A percentile compares a stretch with the other conserved stretches of the same genome.
Conservation (phyloP, 2,888 invertebrate genomes). For the Agrochola circellaris region DNA sequence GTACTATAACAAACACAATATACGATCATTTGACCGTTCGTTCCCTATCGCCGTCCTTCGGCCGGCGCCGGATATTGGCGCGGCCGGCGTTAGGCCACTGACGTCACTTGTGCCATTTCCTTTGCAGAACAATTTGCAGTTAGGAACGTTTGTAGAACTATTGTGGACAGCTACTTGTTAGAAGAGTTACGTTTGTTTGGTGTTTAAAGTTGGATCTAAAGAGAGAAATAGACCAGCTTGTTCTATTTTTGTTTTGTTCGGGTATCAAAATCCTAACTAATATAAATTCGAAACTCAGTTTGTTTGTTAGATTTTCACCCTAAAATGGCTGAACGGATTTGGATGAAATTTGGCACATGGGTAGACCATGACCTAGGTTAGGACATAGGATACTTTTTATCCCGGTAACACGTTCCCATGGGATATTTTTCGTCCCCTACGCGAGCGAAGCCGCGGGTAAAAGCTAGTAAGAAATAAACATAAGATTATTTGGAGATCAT, state of each 20-base stretch:
- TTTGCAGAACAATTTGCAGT: conserved; percentile 30
- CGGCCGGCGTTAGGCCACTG: not conserved
- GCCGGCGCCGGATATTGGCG: conserved; percentile 51
- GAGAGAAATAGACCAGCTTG: not conserved
- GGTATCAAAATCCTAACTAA: not conserved
- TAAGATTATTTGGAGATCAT: no score
- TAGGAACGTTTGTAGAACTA: not conserved
- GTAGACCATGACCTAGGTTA: no score
- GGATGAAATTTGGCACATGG: no score
- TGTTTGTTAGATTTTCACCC: no score
- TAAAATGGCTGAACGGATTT: no score
- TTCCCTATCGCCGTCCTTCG: not conserved
- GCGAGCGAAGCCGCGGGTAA: no score
- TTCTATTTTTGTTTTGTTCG: not conserved
- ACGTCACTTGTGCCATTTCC: conserved; percentile 40
- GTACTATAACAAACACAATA: conserved; percentile 2
- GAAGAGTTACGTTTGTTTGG: not conserved
- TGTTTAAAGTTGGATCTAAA: not conserved
- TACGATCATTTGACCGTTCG: conserved; percentile 4
- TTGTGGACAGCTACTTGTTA: not conserved
- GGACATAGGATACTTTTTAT: no score
- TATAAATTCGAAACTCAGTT: no score
- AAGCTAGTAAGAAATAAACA: no score
- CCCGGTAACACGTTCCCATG: no score
- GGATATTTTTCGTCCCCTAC: no score